Percentiles rank a stretch among this genome's conserved stretches.
Evolutionary conservation across 2,113 vertebrate genomes (phyloP).

Genomic region (Platichthys stellatus): DNA sequence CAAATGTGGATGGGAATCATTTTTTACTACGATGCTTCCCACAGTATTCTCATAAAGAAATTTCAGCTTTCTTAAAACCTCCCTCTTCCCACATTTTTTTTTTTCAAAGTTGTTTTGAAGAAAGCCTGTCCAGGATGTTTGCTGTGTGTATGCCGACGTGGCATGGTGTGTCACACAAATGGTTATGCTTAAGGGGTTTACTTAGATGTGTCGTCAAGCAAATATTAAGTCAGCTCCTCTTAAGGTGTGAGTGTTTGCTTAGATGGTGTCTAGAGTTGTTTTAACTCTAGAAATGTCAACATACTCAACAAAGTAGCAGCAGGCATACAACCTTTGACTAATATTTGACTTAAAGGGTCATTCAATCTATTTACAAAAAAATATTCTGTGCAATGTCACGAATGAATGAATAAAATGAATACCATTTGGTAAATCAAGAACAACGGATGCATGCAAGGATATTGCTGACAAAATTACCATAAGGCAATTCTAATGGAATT

Average conservation of each 20-base stretch:
- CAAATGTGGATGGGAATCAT: constrained; percentile 33
- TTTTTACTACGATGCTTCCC: constrained; percentile 55
- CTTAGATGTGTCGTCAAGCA: neutral
- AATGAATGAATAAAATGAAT: too few relatives aligned
- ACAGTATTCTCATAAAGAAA: constrained; percentile 44
- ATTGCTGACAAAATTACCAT: too few relatives aligned
- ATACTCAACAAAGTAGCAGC: neutral
- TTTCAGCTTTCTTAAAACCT: constrained; percentile 47
- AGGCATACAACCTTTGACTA: neutral
- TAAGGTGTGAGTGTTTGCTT: constrained; percentile 34
- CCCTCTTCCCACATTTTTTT: neutral
- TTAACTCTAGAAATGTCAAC: constrained; percentile 2
- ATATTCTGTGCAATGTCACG: too few relatives aligned
- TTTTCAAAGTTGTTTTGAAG: constrained; percentile 17
- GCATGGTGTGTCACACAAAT: neutral
- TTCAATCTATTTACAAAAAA: neutral
- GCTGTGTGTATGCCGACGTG: constrained; percentile 2
- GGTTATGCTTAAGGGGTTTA: constrained; percentile 1
- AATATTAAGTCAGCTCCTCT: constrained; percentile 14
- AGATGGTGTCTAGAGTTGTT: neutral
- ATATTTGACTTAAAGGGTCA: constrained; percentile 8
- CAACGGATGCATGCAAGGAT: too few relatives aligned
- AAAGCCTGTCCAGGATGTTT: neutral
- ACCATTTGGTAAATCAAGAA: too few relatives aligned
- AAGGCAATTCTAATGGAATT: too few relatives aligned